phyloP scores from a whole-genome alignment of 1,140 invertebrate genomes.

The Psilanteris sp. region DNA sequence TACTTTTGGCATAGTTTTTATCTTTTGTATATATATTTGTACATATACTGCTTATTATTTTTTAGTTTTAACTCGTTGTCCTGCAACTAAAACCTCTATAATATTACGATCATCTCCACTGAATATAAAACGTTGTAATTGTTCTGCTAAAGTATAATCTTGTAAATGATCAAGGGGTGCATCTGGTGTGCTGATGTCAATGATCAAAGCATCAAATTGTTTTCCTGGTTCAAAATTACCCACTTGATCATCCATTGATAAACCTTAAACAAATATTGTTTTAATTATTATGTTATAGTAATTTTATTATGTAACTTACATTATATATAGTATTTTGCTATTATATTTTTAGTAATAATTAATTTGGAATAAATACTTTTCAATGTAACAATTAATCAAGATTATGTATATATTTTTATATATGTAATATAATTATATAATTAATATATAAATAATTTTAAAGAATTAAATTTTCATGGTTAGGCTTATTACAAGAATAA shows the following conservation, averaged over 20 bases:
- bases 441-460: too few species aligned
- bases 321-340: too few species aligned
- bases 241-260: constrained; percentile 85
- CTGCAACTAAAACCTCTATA: constrained; percentile 86
- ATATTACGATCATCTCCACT: constrained; percentile 93
- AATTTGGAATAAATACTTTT: too few species aligned
- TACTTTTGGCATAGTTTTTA: too few species aligned
- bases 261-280: constrained; percentile 81
- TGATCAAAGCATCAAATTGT: constrained; percentile 90
- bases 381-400: too few species aligned
- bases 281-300: too few species aligned
- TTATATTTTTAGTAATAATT: too few species aligned
- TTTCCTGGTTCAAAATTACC: constrained; percentile 91
- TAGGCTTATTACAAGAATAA: background rate
- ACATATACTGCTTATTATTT: background rate
- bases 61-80: constrained; percentile 81
- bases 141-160: constrained; percentile 80
- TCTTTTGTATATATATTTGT: too few species aligned
- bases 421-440: too few species aligned
- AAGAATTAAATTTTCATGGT: too few species aligned
- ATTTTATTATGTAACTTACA: too few species aligned
- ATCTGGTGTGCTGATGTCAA: constrained; percentile 82
- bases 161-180: constrained; percentile 81
- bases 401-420: too few species aligned
- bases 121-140: constrained; percentile 90